Conservation (phyloP, 2,113 vertebrate genomes). For the Hippocampus guttulatus region DNA sequence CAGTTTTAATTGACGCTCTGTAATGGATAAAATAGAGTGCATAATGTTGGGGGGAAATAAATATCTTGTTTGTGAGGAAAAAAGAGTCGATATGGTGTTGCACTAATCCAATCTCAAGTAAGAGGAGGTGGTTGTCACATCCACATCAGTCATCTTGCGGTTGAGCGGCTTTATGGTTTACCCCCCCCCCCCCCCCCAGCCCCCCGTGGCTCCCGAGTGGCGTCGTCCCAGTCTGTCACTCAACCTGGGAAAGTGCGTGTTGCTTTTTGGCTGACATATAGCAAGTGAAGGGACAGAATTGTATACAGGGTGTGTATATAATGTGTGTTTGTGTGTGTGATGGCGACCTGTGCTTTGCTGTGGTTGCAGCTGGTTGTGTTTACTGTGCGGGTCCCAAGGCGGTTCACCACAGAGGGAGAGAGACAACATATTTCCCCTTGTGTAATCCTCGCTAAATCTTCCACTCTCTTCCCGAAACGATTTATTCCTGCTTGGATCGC, state of each 20-base stretch:
- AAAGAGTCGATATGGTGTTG: too few species aligned
- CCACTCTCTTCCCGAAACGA: too few species aligned
- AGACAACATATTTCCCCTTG: neutral
- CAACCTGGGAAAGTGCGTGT: slow-evolving; percentile 26
- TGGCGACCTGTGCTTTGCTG: slow-evolving; percentile 61
- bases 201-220: slow-evolving; percentile 28
- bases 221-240: slow-evolving; percentile 53
- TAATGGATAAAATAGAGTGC: slow-evolving; percentile 42
- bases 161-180: slow-evolving; percentile 32
- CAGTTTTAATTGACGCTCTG: slow-evolving; percentile 58
- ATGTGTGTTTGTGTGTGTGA: slow-evolving; percentile 24
- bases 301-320: slow-evolving; percentile 12
- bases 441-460: neutral
- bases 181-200: neutral
- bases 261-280: slow-evolving; percentile 24
- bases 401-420: slow-evolving; percentile 36
- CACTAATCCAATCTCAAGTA: neutral
- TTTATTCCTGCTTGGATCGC: too few species aligned
- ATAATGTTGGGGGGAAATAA: slow-evolving; percentile 27
- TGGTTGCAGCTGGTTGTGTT: slow-evolving; percentile 58
- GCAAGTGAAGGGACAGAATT: slow-evolving; percentile 9
- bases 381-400: slow-evolving; percentile 48
- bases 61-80: neutral
- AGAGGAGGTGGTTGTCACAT: slow-evolving; percentile 51
- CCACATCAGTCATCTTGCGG: slow-evolving; percentile 37